A percentile compares a stretch with the other conserved stretches of the same genome.
Conservation (phyloP, 2,113 vertebrate species). For the Poicephalus gulielmi region DNA sequence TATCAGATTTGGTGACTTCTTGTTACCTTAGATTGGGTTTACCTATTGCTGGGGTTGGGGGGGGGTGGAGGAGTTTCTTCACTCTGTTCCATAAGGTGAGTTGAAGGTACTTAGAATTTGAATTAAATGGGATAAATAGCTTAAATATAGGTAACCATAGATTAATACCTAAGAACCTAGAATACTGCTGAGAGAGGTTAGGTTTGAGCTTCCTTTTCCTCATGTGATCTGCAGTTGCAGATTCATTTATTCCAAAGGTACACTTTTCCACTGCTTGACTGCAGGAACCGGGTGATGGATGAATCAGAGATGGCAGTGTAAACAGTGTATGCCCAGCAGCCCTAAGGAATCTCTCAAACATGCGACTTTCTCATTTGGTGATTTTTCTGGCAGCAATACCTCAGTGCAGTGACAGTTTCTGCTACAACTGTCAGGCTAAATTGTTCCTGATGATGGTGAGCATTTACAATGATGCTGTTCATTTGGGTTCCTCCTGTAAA, state of each 20-base stretch:
- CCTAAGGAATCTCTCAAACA: slow-evolving; percentile 22
- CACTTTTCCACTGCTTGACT: neutral
- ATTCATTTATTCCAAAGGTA: slow-evolving; percentile 26
- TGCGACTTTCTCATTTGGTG: slow-evolving; percentile 29
- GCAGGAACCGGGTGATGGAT: slow-evolving; percentile 1
- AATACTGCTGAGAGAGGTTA: neutral
- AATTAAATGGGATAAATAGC: neutral
- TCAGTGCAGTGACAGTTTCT: slow-evolving; percentile 34
- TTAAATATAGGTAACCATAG: neutral
- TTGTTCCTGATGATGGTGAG: slow-evolving; percentile 43
- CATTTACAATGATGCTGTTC: slow-evolving; percentile 39
- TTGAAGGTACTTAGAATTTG: neutral
- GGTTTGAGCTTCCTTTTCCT: neutral
- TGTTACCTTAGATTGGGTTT: neutral
- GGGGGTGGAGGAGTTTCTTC: neutral
- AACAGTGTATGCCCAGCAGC: slow-evolving; percentile 28
- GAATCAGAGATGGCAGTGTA: slow-evolving; percentile 35
- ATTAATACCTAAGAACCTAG: neutral
- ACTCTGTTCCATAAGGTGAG: neutral
- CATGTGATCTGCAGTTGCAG: neutral
- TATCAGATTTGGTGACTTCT: neutral
- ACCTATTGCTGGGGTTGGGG: neutral
- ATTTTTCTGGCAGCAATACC: slow-evolving; percentile 49
- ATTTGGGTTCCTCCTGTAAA: neutral
- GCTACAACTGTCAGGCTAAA: slow-evolving; percentile 43